phyloP scores from a whole-genome alignment of 2,888 invertebrate species.

The Polyommatus icarus region DNA sequence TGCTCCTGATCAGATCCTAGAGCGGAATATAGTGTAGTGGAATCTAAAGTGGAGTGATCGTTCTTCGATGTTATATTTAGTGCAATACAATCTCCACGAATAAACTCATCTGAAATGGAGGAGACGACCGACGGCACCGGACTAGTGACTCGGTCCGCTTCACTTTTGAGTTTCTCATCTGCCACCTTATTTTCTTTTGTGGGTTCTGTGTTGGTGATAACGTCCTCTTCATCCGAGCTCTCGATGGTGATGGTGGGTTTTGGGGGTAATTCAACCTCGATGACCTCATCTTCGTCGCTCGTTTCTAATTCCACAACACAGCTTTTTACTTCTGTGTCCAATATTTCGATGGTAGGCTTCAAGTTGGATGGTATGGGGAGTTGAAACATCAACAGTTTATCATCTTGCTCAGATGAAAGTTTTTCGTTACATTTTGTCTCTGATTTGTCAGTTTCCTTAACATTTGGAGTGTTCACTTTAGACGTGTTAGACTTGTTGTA shows the following conservation, averaged over 20 bases:
- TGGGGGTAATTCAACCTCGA: constrained; percentile 69
- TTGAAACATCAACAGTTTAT: constrained; percentile 62
- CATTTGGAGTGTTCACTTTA: constrained; percentile 35
- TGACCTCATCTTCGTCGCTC: constrained; percentile 74
- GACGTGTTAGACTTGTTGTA: constrained; percentile 41
- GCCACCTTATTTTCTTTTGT: constrained; percentile 45
- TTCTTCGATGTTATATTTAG: constrained; percentile 70
- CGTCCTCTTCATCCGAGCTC: constrained; percentile 72
- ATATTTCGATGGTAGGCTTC: constrained; percentile 60
- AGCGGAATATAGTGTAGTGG: neutral
- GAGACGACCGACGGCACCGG: constrained; percentile 75
- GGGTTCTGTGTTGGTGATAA: constrained; percentile 42
- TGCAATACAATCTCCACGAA: constrained; percentile 72
- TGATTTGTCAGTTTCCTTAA: constrained; percentile 41
- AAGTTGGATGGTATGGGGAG: constrained; percentile 56
- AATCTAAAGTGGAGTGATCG: constrained; percentile 22
- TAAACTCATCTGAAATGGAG: constrained; percentile 75
- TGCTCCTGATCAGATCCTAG: constrained; percentile 63
- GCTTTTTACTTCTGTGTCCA: constrained; percentile 55
- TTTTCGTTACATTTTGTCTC: constrained; percentile 56
- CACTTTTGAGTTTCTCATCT: constrained; percentile 36
- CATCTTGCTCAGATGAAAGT: constrained; percentile 43
- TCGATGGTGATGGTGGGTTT: constrained; percentile 74
- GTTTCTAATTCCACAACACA: constrained; percentile 55
- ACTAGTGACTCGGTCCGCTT: constrained; percentile 62